Percentiles rank a stretch among this genome's conserved stretches.
These are phyloP conservation scores for Nycticebus coucang DNA, from an alignment of 2,113 vertebrate genomes.

Conservation along the genomic window DNA sequence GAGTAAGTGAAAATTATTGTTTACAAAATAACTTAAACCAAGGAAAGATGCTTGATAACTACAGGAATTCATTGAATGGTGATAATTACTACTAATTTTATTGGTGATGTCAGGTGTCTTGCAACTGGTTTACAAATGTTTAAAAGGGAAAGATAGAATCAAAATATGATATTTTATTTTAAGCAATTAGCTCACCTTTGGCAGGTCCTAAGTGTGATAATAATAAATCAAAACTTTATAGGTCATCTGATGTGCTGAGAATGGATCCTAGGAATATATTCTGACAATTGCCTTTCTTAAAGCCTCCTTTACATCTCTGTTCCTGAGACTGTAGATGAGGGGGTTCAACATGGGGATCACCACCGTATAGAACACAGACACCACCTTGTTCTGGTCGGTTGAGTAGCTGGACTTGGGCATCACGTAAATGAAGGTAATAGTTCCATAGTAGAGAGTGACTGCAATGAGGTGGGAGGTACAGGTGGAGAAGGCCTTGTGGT, in stretches of 20 bases:
- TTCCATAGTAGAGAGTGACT: conserved; percentile 35
- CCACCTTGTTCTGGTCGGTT: conserved; percentile 52
- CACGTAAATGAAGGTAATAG: conserved; percentile 20
- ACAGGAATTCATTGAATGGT: background rate
- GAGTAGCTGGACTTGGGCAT: conserved; percentile 61
- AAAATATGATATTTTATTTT: background rate
- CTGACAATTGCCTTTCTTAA: background rate
- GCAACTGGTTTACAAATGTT: background rate
- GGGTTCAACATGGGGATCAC: conserved; percentile 62
- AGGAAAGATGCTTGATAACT: background rate
- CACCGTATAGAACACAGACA: conserved; percentile 61
- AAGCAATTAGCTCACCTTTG: background rate
- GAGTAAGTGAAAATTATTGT: background rate
- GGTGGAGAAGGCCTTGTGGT: conserved; percentile 52
- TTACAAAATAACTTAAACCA: background rate
- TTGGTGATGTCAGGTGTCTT: background rate
- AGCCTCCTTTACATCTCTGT: conserved; percentile 62
- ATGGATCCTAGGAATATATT: background rate
- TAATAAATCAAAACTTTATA: background rate
- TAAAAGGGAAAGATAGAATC: background rate
- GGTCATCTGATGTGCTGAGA: background rate
- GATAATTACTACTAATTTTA: background rate
- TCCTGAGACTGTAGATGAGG: conserved; percentile 53
- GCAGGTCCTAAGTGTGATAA: background rate
- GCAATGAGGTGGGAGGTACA: conserved; percentile 25